Evolutionary conservation across 2,888 invertebrate genomes (phyloP).

Genomic region (Petrolisthes manimaculis): DNA sequence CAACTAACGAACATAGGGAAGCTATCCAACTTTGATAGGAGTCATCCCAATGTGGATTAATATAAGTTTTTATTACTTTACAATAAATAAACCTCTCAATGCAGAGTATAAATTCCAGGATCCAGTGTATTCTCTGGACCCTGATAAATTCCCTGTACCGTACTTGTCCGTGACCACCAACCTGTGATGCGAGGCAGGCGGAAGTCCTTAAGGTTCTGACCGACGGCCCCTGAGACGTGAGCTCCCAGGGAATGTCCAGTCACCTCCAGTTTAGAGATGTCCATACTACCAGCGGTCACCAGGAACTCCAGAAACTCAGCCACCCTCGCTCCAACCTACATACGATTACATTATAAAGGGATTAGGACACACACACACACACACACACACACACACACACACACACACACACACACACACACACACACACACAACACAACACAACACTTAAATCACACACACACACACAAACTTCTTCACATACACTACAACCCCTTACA

Average conservation of each 20-base stretch:
- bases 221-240: conserved; percentile 17
- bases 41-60: too few relatives aligned
- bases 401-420: neutral
- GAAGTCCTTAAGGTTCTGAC: conserved; percentile 1
- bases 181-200: conserved; percentile 12
- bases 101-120: too few relatives aligned
- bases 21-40: too few relatives aligned
- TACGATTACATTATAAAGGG: neutral
- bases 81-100: neutral
- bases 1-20: too few relatives aligned
- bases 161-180: neutral
- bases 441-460: too few relatives aligned
- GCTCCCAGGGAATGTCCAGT: conserved; percentile 28
- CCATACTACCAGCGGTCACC: neutral
- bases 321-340: conserved; percentile 9
- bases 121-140: too few relatives aligned
- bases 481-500: too few relatives aligned
- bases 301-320: conserved; percentile 20
- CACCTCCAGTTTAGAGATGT: conserved; percentile 6
- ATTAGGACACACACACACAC: neutral
- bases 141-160: too few relatives aligned
- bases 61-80: neutral
- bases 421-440: neutral
- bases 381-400: neutral
- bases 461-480: too few relatives aligned